Evolutionary conservation across 2,113 vertebrate genomes (phyloP), one percentile per base, ranked within the genome.

Genomic region (Dromiciops gliroides): DNA sequence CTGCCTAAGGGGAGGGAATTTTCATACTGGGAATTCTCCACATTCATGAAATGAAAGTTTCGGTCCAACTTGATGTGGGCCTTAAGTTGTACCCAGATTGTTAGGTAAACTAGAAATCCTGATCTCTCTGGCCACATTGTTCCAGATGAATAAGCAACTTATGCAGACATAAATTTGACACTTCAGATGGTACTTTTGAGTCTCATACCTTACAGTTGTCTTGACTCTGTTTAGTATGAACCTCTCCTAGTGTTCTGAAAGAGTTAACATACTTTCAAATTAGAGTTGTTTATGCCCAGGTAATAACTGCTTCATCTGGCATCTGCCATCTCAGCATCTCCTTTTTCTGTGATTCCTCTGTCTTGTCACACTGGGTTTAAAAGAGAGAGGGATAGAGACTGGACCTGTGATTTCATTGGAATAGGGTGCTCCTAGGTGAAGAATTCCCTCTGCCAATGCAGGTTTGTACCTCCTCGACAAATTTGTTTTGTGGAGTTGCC

Each of bases 181-280:
- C 89, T 52, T 94, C 52, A 93, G 94, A 37, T 50, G 48, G 49
- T 48, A 93, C 44, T 50, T 92, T 94, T 92, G 90, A 91, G 44
- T 51, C 19, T 23, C 51, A 51, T 51, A 51, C 19, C 51, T 51
- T 53, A 53, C 51, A 53, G 24, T 26, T 53, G 52, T 53, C 52
- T 53, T 53, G 26, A 53, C 52, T 53, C 52, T 52, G 24, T 52
- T 52, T 52, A 52, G 51, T 24, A 24, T 52, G 51, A 52, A 24
- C 90, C 12, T 95, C 89, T 25, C 28, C 49, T 2, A 3, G 0
- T 90, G 37, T 52, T 44, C 93, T 91, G 31, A 94, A 94, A 93
- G 53, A 90, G 48, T 95, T 83, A 93, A 47, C 47, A 75, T 51
- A 31, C 91, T 22, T 95, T 48, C 12, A 88, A 52, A 26, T 91